Percentiles rank a stretch among this genome's conserved stretches.
These are phyloP conservation scores for Peromyscus polionotus DNA, from an alignment of 2,113 vertebrate species.

Conservation along the genomic window DNA sequence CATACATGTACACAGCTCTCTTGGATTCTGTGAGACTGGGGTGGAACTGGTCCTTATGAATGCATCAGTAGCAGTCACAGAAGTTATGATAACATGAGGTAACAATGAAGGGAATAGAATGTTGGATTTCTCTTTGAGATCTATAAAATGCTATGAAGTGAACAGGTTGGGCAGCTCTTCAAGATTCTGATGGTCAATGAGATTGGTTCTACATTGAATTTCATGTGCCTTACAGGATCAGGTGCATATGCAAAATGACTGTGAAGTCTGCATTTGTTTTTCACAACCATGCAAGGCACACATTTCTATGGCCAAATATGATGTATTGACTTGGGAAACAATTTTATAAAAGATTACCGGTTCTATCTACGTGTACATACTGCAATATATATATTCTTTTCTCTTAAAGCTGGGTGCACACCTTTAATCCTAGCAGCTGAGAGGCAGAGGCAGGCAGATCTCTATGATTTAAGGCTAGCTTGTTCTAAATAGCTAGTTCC, in stretches of 20 bases:
- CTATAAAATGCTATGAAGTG: not conserved
- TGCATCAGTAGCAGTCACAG: not conserved
- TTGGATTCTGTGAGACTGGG: not conserved
- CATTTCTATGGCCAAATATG: not conserved
- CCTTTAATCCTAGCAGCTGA: not conserved
- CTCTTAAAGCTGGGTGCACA: not conserved
- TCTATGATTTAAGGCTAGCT: not conserved
- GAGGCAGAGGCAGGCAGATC: not conserved
- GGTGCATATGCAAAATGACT: not conserved
- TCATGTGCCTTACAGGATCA: not conserved
- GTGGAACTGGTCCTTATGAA: not conserved
- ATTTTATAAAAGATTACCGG: conserved; percentile 13
- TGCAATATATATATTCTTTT: not conserved
- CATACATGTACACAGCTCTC: not conserved
- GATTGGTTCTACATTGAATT: not conserved
- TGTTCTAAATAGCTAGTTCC: not conserved
- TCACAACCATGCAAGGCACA: not conserved
- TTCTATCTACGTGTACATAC: not conserved
- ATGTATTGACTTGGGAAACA: not conserved
- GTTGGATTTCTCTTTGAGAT: not conserved
- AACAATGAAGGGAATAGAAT: not conserved
- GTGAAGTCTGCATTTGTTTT: not conserved
- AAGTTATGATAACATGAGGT: not conserved
- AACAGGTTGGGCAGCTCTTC: not conserved
- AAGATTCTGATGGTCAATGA: not conserved